phyloP scores from a whole-genome alignment of 2,113 vertebrate genomes.

The Coryphaenoides rupestris region DNA sequence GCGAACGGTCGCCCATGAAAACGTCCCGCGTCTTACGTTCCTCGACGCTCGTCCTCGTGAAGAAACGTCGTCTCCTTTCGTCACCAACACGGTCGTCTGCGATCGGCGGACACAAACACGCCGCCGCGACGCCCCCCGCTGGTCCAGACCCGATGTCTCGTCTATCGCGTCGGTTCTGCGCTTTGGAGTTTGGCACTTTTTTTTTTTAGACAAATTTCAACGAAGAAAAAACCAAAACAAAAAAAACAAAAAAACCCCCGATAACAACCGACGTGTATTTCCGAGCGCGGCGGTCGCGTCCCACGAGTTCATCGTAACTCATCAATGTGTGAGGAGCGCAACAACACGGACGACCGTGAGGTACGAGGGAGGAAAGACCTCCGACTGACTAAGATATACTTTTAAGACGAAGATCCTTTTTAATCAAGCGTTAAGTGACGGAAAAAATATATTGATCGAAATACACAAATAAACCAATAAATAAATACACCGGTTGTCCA shows the following conservation, averaged over 20 bases:
- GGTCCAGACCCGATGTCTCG: no score
- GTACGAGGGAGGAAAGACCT: no score
- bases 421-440: slow-evolving; percentile 25
- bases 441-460: slow-evolving; percentile 21
- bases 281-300: slow-evolving; percentile 36
- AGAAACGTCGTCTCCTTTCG: no score
- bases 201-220: slow-evolving; percentile 32
- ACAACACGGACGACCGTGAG: background rate
- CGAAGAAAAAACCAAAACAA: background rate
- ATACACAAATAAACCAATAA: slow-evolving; percentile 2
- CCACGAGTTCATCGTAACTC: background rate
- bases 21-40: no score
- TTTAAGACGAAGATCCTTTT: background rate
- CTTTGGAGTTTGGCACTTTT: slow-evolving; percentile 57
- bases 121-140: no score
- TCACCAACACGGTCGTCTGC: no score
- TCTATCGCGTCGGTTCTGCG: no score
- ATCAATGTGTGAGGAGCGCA: slow-evolving; percentile 21
- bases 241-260: background rate
- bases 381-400: no score
- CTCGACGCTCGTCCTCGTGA: no score
- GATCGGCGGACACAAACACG: no score
- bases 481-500: slow-evolving; percentile 10
- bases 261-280: slow-evolving; percentile 32
- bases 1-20: no score